Evolutionary conservation across 1,140 invertebrate species (phyloP), one percentile per base, ranked within the genome.

Genomic region (Drosophila parvula): DNA sequence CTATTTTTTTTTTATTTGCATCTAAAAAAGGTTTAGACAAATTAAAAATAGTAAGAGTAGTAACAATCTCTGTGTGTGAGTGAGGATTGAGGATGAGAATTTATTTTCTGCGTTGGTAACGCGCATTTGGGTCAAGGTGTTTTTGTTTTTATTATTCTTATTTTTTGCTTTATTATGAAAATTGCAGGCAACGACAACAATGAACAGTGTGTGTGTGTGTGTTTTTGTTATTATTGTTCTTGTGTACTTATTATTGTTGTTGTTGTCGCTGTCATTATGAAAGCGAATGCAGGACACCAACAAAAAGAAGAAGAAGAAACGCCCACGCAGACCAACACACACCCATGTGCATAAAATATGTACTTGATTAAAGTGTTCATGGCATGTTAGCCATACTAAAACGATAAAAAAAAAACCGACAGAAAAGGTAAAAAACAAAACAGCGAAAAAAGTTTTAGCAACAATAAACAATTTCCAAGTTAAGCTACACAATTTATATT

Each of bases 21-120:
- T 69, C 51, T 51, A 79, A 79, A 88, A 86, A 88, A 77, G 83
- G 76, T 86, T 88, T 86, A 89, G 84, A 88, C 84, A 88, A 88
- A 88, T 88, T 88, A 88, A 88, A 86, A 88, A 88, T 83, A 88
- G 74, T 76, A 76, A 79, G 75, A 67, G 71, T 82, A 67, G 71
- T 82, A 82, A 86, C 61, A 50, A 34, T 67, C 75, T 57, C 51
- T 30, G 32, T 34, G 22, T 50, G 40, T 67, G 56, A 18, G 41
- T 10, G 32, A 38, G 41, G 55, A 41, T 45, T 65, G 74, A 36
- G 38, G 18, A 27, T 61, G 55, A 48, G 62, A 81, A 81, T 77
- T 68, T 68, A 60, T 79, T 79, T 76, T 74, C 79, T 77, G 68
- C 83, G 79, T 78, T 82, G 58, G 71, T 50, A 74, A 67, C 81